Conservation (phyloP, 1,140 invertebrate genomes). For the Medauroidea extradentata region DNA sequence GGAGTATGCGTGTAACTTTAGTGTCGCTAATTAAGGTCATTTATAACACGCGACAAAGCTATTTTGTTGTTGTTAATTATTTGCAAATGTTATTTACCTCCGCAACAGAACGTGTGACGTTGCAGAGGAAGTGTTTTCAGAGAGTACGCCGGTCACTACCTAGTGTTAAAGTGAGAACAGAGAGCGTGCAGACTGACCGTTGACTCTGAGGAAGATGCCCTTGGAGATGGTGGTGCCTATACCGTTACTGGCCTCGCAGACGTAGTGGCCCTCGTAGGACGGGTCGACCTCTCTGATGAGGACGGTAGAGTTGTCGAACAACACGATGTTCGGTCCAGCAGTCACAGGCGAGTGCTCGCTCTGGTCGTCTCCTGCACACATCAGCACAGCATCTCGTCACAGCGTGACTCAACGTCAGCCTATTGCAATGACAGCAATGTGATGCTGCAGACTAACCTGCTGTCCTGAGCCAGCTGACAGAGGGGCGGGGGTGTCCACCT, state of each 20-base stretch:
- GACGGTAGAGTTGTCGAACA: slow-evolving; percentile 60
- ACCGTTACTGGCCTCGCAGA: slow-evolving; percentile 78
- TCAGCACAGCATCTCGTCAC: too few species aligned
- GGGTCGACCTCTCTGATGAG: slow-evolving; percentile 62
- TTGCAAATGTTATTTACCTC: too few species aligned
- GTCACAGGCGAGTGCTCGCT: slow-evolving; percentile 19
- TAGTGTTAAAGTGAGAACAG: background rate
- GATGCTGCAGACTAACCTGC: slow-evolving; percentile 51
- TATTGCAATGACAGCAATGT: too few species aligned
- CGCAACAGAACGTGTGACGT: too few species aligned
- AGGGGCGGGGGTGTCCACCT: slow-evolving; percentile 66
- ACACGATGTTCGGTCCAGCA: slow-evolving; percentile 6
- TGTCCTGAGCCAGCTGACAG: slow-evolving; percentile 48
- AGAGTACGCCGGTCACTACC: too few species aligned
- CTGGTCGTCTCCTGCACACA: slow-evolving; percentile 17
- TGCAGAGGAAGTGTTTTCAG: too few species aligned
- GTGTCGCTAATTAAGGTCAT: too few species aligned
- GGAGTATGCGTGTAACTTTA: too few species aligned
- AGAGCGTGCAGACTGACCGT: too few species aligned
- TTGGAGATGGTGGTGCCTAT: slow-evolving; percentile 73
- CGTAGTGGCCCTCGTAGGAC: slow-evolving; percentile 74
- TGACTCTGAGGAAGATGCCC: slow-evolving; percentile 68
- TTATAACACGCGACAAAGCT: too few species aligned
- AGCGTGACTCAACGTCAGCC: too few species aligned
- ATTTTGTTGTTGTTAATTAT: too few species aligned